These are phyloP conservation scores for Microcebus jonahi DNA, from an alignment of 2,113 vertebrate genomes.

Conservation along the genomic window DNA sequence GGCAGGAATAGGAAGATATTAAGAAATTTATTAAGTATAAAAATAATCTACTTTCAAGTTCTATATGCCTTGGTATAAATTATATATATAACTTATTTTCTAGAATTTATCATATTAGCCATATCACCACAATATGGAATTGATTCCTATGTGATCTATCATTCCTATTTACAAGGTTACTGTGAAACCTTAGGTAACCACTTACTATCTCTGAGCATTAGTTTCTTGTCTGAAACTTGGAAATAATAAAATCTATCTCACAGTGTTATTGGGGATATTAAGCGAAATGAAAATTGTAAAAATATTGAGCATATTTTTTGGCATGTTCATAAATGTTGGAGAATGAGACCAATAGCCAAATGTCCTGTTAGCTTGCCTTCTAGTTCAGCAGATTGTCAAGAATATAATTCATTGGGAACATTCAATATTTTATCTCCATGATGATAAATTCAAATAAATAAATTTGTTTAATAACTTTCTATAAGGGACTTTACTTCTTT, in stretches of 20 bases:
- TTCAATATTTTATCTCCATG: conserved; percentile 8
- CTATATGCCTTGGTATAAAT: not conserved
- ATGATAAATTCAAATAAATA: conserved; percentile 1
- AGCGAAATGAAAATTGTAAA: not conserved
- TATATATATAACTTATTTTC: not conserved
- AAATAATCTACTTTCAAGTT: not conserved
- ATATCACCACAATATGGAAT: not conserved
- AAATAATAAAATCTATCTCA: not conserved
- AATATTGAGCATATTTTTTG: not conserved
- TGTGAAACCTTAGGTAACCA: not conserved
- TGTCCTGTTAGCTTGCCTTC: not conserved
- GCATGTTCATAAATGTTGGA: not conserved
- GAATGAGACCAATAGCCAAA: not conserved
- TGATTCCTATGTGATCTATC: not conserved
- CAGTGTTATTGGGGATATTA: not conserved
- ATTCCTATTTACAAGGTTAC: not conserved
- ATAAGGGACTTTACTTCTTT: not conserved
- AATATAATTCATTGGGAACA: not conserved
- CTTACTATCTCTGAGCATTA: not conserved
- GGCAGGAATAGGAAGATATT: not conserved
- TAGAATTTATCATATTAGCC: not conserved
- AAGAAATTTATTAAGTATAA: not conserved
- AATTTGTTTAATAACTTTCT: not conserved
- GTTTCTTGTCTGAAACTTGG: conserved; percentile 14
- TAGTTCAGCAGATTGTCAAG: not conserved